These are phyloP conservation scores for Drosophila repletoides DNA, from an alignment of 1,140 invertebrate genomes.

Conservation along the genomic window DNA sequence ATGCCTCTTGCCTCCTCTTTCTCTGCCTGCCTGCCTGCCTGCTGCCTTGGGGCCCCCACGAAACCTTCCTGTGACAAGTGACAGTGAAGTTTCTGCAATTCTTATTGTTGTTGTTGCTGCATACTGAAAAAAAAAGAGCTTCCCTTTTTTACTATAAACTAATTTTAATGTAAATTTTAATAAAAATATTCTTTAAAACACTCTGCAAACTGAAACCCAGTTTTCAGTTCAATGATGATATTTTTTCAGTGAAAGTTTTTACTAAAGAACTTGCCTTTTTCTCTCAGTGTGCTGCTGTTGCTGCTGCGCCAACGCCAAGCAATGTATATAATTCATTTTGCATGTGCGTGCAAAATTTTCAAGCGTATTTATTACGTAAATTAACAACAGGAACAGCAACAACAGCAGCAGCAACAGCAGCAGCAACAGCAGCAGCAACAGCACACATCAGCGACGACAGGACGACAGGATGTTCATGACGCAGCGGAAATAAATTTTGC, in stretches of 20 bases:
- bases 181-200: too few species aligned
- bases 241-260: too few species aligned
- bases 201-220: too few species aligned
- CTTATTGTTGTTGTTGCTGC: constrained; percentile 18
- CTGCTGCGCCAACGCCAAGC: constrained; percentile 49
- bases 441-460: constrained; percentile 59
- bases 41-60: constrained; percentile 39
- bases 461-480: constrained; percentile 78
- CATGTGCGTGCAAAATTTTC: constrained; percentile 80
- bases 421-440: constrained; percentile 4
- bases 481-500: constrained; percentile 80
- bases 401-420: constrained; percentile 26
- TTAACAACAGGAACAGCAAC: constrained; percentile 69
- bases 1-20: constrained; percentile 23
- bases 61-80: constrained; percentile 79
- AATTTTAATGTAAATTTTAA: too few species aligned
- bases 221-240: too few species aligned
- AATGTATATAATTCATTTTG: constrained; percentile 77
- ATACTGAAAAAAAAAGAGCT: too few species aligned
- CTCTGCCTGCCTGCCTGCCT: constrained; percentile 14
- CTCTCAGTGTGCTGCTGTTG: constrained; percentile 34
- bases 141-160: too few species aligned
- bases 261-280: too few species aligned
- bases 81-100: constrained; percentile 80
- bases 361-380: constrained; percentile 81